Percentiles rank a stretch among this genome's conserved stretches.
These are phyloP conservation scores for Ashinkailepas kermadecensis DNA, from an alignment of 2,888 invertebrate species.

Conservation along the genomic window DNA sequence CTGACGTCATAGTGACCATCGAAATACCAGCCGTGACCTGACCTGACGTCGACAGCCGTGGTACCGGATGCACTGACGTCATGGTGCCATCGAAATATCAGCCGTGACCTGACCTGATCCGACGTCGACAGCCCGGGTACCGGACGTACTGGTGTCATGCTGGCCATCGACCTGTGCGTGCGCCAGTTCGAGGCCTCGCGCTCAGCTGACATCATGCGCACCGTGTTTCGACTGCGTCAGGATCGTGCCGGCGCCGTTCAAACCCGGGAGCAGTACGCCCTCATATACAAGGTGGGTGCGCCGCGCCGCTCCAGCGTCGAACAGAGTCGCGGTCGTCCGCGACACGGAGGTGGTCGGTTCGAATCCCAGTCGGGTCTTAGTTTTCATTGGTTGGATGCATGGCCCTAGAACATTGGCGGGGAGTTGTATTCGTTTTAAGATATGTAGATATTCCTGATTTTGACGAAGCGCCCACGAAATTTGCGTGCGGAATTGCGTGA, in stretches of 20 bases:
- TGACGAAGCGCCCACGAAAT: no score
- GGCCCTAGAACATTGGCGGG: no score
- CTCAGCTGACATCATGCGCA: slow-evolving; percentile 74
- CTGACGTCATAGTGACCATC: neutral
- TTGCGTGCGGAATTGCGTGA: no score
- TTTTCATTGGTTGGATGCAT: no score
- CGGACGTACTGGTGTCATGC: slow-evolving; percentile 76
- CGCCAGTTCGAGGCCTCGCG: slow-evolving; percentile 74
- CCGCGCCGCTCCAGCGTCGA: no score
- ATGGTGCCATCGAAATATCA: slow-evolving; percentile 48
- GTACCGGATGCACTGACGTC: slow-evolving; percentile 82
- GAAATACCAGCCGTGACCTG: neutral
- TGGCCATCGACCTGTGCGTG: slow-evolving; percentile 79
- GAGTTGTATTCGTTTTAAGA: no score
- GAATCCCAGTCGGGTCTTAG: no score
- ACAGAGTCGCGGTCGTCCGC: no score
- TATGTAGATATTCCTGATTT: no score
- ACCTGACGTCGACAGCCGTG: slow-evolving; percentile 50
- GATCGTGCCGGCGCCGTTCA: slow-evolving; percentile 84
- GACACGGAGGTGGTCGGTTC: no score
- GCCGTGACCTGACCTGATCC: neutral
- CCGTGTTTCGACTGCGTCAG: slow-evolving; percentile 71
- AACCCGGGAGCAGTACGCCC: slow-evolving; percentile 84
- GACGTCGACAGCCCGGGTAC: slow-evolving; percentile 60
- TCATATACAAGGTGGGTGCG: slow-evolving; percentile 71